phyloP scores from a whole-genome alignment of 2,888 invertebrate species.

The Pheosia gnoma region DNA sequence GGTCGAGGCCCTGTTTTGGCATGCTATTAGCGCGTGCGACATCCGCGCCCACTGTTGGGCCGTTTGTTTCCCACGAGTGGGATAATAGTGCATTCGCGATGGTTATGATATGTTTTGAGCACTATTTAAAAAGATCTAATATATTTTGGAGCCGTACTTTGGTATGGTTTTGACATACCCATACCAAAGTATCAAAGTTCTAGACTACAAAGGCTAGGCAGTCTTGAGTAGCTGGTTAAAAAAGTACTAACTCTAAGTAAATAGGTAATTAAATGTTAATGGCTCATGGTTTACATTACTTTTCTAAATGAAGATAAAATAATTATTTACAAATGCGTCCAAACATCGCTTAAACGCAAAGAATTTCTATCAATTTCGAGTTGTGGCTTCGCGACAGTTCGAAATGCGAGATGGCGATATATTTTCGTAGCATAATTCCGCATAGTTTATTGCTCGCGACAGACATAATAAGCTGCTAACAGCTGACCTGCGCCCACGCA shows the following conservation, averaged over 20 bases:
- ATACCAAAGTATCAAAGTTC: no score
- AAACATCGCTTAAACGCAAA: neutral
- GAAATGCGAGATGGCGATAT: slow-evolving; percentile 27
- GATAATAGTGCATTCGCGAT: neutral
- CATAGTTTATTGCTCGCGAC: slow-evolving; percentile 48
- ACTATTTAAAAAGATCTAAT: no score
- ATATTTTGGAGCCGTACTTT: no score
- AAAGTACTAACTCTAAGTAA: no score
- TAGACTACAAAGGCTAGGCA: no score
- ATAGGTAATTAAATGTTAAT: no score
- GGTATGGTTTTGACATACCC: no score
- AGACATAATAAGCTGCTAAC: slow-evolving; percentile 57
- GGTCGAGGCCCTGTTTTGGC: slow-evolving; percentile 32
- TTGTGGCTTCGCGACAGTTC: slow-evolving; percentile 5
- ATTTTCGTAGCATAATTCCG: slow-evolving; percentile 32
- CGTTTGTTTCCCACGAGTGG: slow-evolving; percentile 29
- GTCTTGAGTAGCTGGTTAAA: no score
- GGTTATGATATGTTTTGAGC: neutral
- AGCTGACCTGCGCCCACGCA: slow-evolving; percentile 65
- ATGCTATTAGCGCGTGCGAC: slow-evolving; percentile 17
- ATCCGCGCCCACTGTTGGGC: slow-evolving; percentile 30
- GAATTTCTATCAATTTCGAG: neutral
- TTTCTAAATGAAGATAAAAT: no score
- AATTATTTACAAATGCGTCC: neutral
- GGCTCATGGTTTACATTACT: no score